These are phyloP conservation scores for Drosophila percnosoma DNA, from an alignment of 2,888 invertebrate species.

Conservation along the genomic window DNA sequence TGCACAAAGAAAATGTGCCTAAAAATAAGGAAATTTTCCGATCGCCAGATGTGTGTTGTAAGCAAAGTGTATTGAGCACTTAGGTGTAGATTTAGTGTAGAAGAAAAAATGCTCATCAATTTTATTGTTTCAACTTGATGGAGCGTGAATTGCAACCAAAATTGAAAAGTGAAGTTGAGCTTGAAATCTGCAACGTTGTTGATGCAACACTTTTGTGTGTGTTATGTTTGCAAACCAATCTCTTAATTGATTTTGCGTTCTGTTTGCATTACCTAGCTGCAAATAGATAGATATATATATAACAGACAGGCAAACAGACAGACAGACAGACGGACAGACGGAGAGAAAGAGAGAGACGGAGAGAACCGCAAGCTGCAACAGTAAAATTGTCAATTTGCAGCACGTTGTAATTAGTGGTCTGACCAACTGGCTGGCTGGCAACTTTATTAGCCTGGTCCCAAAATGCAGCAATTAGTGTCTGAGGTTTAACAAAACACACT, in stretches of 20 bases:
- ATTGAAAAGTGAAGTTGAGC: background rate
- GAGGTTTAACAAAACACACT: conserved; percentile 65
- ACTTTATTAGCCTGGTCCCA: conserved; percentile 56
- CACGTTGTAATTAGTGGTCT: conserved; percentile 61
- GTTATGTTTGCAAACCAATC: conserved; percentile 17
- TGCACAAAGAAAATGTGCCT: background rate
- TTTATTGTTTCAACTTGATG: background rate
- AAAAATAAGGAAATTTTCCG: background rate
- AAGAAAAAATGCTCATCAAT: background rate
- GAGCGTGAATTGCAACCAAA: background rate
- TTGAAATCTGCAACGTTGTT: conserved; percentile 4
- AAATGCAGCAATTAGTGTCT: conserved; percentile 73
- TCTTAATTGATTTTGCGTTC: conserved; percentile 49
- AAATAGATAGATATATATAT: conserved; percentile 10
- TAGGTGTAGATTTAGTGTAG: background rate
- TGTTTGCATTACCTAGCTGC: conserved; percentile 23
- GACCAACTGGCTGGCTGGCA: conserved; percentile 23
- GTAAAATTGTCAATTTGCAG: conserved; percentile 62
- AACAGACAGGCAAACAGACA: conserved; percentile 4
- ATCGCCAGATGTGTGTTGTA: background rate
- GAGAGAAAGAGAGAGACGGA: too few species aligned
- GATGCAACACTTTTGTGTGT: conserved; percentile 7
- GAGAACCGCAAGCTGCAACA: conserved; percentile 44
- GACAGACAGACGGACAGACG: background rate
- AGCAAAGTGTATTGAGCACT: background rate